Conservation (phyloP, 2,113 vertebrate genomes). For the Alosa alosa region DNA sequence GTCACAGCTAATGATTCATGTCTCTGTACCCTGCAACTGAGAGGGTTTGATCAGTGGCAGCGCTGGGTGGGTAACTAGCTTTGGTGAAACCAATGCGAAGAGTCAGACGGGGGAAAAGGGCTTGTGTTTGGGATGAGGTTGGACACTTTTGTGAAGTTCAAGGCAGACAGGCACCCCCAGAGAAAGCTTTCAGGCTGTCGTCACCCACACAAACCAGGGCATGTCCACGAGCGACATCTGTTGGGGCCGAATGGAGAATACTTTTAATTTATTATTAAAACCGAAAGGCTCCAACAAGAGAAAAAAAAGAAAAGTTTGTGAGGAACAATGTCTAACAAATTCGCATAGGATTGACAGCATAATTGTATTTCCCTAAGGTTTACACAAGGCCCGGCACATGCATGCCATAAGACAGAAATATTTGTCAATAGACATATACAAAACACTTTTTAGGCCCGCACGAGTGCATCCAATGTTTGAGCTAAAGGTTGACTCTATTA, state of each 20-base stretch:
- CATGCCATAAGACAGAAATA: slow-evolving; percentile 72
- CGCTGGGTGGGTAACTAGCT: not conserved
- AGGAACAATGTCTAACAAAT: slow-evolving; percentile 54
- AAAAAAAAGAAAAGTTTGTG: slow-evolving; percentile 41
- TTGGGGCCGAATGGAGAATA: not conserved
- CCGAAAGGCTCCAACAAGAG: not conserved
- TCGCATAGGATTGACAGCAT: slow-evolving; percentile 57
- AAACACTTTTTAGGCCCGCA: slow-evolving; percentile 55
- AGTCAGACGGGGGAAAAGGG: not conserved
- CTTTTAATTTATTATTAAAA: not conserved
- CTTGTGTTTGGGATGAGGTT: not conserved
- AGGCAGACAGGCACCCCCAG: not conserved
- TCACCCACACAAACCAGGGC: not conserved
- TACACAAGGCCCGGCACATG: slow-evolving; percentile 62
- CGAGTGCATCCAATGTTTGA: slow-evolving; percentile 58
- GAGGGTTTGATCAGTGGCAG: slow-evolving; percentile 32
- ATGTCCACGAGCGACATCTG: slow-evolving; percentile 5
- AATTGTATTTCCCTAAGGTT: slow-evolving; percentile 59
- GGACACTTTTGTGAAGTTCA: not conserved
- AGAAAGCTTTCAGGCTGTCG: not conserved
- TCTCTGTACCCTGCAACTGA: slow-evolving; percentile 32
- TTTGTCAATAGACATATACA: slow-evolving; percentile 71
- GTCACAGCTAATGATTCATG: slow-evolving; percentile 29
- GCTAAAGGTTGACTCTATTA: slow-evolving; percentile 60
- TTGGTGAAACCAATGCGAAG: slow-evolving; percentile 1